Conservation (phyloP, 2,888 invertebrate species). For the Polydesmus complanatus region DNA sequence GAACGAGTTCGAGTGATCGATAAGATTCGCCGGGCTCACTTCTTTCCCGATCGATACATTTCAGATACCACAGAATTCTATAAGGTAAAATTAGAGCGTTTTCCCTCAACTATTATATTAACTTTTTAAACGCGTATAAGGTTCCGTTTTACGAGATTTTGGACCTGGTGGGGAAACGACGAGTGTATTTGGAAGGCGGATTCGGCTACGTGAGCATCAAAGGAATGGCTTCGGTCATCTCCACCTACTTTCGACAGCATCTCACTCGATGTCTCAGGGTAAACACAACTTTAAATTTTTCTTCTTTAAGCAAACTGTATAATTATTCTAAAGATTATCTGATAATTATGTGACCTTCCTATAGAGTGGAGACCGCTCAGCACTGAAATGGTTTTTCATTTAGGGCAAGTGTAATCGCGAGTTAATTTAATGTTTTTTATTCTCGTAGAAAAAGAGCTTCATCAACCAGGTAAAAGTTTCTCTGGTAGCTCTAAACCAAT, state of each 20-base stretch:
- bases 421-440: too few relatives aligned
- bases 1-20: conserved; percentile 7
- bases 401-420: too few relatives aligned
- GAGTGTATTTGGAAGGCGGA: conserved; percentile 64
- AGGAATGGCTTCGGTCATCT: conserved; percentile 71
- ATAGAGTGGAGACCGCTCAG: too few relatives aligned
- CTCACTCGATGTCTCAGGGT: conserved; percentile 52
- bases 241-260: conserved; percentile 55
- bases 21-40: neutral
- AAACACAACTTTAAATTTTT: conserved; percentile 22
- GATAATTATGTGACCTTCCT: too few relatives aligned
- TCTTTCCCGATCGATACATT: neutral
- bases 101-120: neutral
- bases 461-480: too few relatives aligned
- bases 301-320: neutral
- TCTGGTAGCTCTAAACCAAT: too few relatives aligned
- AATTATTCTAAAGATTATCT: too few relatives aligned
- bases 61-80: conserved; percentile 4
- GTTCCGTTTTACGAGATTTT: conserved; percentile 74
- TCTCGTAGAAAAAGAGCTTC: too few relatives aligned
- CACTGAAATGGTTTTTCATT: too few relatives aligned
- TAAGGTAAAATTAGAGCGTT: conserved; percentile 4
- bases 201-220: conserved; percentile 72
- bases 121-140: conserved; percentile 30
- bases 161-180: conserved; percentile 63